A percentile compares a stretch with the other conserved stretches of the same genome.
Evolutionary conservation across 2,113 vertebrate genomes (phyloP).

Genomic region (Pogonocichla stellata): DNA sequence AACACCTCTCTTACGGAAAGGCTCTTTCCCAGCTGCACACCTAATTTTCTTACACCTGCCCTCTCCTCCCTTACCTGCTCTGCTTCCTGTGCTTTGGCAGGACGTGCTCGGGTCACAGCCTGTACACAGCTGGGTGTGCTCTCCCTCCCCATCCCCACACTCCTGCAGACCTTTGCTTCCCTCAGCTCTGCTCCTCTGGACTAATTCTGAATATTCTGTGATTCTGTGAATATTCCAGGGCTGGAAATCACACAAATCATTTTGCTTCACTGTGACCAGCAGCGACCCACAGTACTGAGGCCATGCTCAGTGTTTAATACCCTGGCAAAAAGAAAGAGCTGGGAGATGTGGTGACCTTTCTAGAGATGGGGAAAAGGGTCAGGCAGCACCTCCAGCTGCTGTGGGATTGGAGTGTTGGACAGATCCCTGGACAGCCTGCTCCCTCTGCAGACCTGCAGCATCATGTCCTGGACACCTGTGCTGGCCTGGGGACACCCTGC

Average conservation of each 20-base stretch:
- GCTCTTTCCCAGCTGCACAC: not conserved
- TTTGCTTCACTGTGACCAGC: not conserved
- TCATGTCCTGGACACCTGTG: rapidly evolving
- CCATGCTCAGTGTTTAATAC: rapidly evolving
- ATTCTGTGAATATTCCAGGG: not conserved
- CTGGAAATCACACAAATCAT: not conserved
- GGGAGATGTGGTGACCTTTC: not conserved
- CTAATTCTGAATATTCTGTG: not conserved
- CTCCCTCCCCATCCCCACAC: rapidly evolving
- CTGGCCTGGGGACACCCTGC: not conserved
- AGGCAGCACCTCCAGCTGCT: not conserved
- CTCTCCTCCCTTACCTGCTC: not conserved
- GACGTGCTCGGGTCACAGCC: rapidly evolving
- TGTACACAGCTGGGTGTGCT: rapidly evolving
- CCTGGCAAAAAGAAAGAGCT: not conserved
- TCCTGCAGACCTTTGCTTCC: not conserved
- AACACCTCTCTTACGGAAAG: constrained; percentile 2
- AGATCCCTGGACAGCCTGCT: not conserved
- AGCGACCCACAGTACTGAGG: rapidly evolving
- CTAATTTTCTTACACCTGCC: not conserved
- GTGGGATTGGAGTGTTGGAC: not conserved
- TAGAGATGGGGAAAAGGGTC: not conserved
- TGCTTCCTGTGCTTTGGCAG: not conserved
- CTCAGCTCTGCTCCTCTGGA: not conserved
- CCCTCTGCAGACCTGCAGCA: not conserved